Base-by-base conservation (phyloP, 2,797 vertebrate genomes). In the Austrolebias charrua region DNA sequence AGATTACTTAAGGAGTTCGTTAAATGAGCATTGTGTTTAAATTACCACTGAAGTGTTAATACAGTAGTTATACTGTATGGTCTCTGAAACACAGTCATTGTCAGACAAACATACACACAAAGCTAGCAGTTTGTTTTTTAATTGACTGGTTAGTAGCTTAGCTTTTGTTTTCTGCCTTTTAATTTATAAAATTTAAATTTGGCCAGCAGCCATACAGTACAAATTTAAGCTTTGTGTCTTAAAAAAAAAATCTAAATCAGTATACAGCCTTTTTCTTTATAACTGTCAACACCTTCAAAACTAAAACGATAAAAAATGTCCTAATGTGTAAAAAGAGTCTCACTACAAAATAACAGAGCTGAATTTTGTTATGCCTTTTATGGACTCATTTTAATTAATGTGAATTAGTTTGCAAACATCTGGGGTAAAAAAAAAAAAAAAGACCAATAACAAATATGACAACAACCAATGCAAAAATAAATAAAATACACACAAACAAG, bases 21-120 rank as follows among this genome's bases (percentile, higher is more conserved):
- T 60, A 60, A 60, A 55, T 1, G 35, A 68, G 43, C 38, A 55
- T 61, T 64, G 35, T 18, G 55, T 69, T 73, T 65, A 43, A n/a
- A 57, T 49, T 60, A 35, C 20, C 7, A 6, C 20, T 45, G 38
- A 49, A 60, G 62, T 55, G 33, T 56, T 42, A 43, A 16, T 16
- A 13, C 13, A 5, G 63, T 12, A 2, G 3, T 16, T 71, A 55
- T 51, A 72, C 63, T 68, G 28, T 35, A 54, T 38, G 31, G 56
- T 55, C 57, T 48, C 33, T 46, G 16, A 20, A 11, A 24, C 16
- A 20, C 45, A 64, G 5, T 29, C 29, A 43, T 6, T 24, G 5
- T 45, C 5, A 63, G 5, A 50, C 4, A 66, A 8, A 43, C 4
- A 31, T 18, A 58, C 1, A 24, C 6, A 63, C 9, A 38, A 0